phyloP scores from a whole-genome alignment of 2,113 vertebrate species.

The Phalacrocorax aristotelis region DNA sequence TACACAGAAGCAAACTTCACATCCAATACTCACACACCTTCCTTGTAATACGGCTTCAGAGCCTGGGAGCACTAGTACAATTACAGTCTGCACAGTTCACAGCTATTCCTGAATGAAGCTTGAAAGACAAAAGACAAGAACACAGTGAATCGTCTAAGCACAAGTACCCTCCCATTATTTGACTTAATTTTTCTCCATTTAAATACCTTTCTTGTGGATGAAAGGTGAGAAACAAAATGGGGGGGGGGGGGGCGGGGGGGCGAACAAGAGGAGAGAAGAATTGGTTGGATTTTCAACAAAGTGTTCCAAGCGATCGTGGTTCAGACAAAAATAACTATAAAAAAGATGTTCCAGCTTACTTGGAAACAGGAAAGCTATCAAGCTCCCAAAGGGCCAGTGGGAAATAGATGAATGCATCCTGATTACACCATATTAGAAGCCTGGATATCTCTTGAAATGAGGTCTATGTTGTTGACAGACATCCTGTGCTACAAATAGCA shows the following conservation, averaged over 20 bases:
- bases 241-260: no score
- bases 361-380: neutral
- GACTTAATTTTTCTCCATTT: neutral
- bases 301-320: neutral
- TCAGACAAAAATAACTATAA: neutral
- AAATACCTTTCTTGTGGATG: neutral
- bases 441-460: neutral
- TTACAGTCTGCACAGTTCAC: neutral
- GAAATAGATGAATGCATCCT: neutral
- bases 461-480: fast-evolving
- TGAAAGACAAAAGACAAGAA: neutral
- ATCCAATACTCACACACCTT: neutral
- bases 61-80: neutral
- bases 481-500: neutral
- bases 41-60: neutral
- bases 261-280: neutral
- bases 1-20: neutral
- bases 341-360: neutral
- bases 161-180: neutral
- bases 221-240: neutral
- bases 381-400: neutral
- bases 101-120: neutral
- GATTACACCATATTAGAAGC: neutral
- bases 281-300: neutral
- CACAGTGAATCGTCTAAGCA: neutral